A percentile compares a stretch with the other conserved stretches of the same genome.
These are phyloP conservation scores for Melitaea athalia DNA, from an alignment of 2,888 invertebrate genomes.

Conservation along the genomic window DNA sequence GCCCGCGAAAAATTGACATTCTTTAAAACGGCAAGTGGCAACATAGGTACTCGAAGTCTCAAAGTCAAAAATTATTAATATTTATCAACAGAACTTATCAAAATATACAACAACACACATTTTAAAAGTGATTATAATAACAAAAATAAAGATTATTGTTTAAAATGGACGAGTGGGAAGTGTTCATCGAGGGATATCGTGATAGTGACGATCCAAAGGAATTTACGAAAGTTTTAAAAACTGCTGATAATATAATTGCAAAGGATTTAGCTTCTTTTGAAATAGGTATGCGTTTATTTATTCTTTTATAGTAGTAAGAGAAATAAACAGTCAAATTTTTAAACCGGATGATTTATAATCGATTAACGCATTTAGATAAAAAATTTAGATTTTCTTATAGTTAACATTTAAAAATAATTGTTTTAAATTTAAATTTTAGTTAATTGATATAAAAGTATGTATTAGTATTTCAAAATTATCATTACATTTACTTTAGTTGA, in stretches of 20 bases:
- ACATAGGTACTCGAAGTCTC: background rate
- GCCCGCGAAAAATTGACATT: slow-evolving; percentile 1
- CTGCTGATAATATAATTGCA: slow-evolving; percentile 49
- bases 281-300: slow-evolving; percentile 47
- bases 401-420: no score
- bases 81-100: no score
- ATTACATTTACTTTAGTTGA: no score
- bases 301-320: background rate
- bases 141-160: no score
- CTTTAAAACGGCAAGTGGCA: no score
- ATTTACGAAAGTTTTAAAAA: slow-evolving; percentile 49
- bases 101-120: slow-evolving; percentile 39
- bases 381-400: no score
- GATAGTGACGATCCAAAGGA: slow-evolving; percentile 41
- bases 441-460: no score
- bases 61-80: background rate
- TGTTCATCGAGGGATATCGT: slow-evolving; percentile 42
- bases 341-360: no score
- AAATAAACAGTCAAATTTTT: background rate
- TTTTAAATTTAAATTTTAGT: no score
- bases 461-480: no score
- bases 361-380: no score
- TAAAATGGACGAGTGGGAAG: slow-evolving; percentile 52
- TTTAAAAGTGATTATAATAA: slow-evolving; percentile 38
- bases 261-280: slow-evolving; percentile 61